These are phyloP conservation scores for Kryptolebias ocellatus DNA, from an alignment of 2,797 vertebrate genomes.

Conservation along the genomic window DNA sequence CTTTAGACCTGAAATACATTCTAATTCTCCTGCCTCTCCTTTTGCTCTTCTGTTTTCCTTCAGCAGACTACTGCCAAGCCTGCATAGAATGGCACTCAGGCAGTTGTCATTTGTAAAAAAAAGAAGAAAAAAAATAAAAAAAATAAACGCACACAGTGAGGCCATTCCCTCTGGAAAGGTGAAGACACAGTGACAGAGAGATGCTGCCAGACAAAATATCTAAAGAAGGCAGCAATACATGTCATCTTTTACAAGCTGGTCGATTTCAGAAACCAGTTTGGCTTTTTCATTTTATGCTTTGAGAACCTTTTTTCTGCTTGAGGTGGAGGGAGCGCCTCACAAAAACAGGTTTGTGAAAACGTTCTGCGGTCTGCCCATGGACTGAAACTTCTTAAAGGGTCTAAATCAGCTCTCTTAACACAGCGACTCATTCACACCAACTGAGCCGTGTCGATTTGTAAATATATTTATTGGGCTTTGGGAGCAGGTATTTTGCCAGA, in stretches of 20 bases:
- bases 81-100: conserved; percentile 65
- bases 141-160: conserved; percentile 11
- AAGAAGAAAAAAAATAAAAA: conserved; percentile 4
- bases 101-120: conserved; percentile 41
- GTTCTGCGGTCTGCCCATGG: conserved; percentile 29
- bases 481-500: conserved; percentile 36
- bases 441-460: conserved; percentile 60
- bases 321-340: conserved; percentile 41
- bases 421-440: conserved; percentile 39
- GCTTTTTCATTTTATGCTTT: conserved; percentile 37
- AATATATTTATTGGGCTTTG: conserved; percentile 48
- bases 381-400: conserved; percentile 32
- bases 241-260: conserved; percentile 43
- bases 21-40: conserved; percentile 60
- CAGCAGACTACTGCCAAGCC: conserved; percentile 34
- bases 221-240: conserved; percentile 33
- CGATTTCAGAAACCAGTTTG: conserved; percentile 17
- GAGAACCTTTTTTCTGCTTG: conserved; percentile 14
- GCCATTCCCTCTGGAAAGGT: conserved; percentile 36
- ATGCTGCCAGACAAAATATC: conserved; percentile 32
- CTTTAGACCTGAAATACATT: conserved; percentile 78
- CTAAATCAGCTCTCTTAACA: conserved; percentile 41
- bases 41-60: conserved; percentile 25
- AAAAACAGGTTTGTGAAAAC: conserved; percentile 41
- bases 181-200: conserved; percentile 30